phyloP scores from a whole-genome alignment of 1,140 invertebrate species.

The Cydia splendana region DNA sequence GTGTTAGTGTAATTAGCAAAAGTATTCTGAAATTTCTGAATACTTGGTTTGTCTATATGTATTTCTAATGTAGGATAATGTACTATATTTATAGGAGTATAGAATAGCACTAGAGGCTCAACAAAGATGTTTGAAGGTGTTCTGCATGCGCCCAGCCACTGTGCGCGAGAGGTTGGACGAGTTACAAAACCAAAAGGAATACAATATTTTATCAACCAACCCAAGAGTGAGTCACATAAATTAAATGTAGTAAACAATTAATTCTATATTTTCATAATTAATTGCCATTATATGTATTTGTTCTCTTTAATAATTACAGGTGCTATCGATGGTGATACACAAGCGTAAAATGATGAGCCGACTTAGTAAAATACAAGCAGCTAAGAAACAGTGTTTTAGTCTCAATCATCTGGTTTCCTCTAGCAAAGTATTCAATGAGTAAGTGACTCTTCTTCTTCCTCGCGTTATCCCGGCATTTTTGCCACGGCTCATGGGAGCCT shows the following conservation, averaged over 20 bases:
- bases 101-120: constrained; percentile 78
- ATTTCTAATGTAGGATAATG: background rate
- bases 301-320: constrained; percentile 48
- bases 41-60: no score
- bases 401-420: constrained; percentile 80
- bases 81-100: constrained; percentile 56
- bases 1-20: no score
- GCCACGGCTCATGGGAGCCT: no score
- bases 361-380: constrained; percentile 76
- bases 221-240: constrained; percentile 66
- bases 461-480: no score
- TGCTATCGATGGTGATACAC: constrained; percentile 80
- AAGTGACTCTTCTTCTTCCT: no score
- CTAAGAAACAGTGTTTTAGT: constrained; percentile 80
- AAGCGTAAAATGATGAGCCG: constrained; percentile 80
- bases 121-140: constrained; percentile 75
- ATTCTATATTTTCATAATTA: background rate
- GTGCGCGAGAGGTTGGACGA: constrained; percentile 77
- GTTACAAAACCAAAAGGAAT: constrained; percentile 77
- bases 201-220: constrained; percentile 77
- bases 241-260: background rate
- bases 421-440: constrained; percentile 80
- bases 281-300: background rate
- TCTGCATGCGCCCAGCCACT: constrained; percentile 78
- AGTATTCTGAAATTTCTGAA: no score